Evolutionary conservation across 2,797 vertebrate species (phyloP), one percentile per base, ranked within the genome.

Genomic region (Saxicola maurus): DNA sequence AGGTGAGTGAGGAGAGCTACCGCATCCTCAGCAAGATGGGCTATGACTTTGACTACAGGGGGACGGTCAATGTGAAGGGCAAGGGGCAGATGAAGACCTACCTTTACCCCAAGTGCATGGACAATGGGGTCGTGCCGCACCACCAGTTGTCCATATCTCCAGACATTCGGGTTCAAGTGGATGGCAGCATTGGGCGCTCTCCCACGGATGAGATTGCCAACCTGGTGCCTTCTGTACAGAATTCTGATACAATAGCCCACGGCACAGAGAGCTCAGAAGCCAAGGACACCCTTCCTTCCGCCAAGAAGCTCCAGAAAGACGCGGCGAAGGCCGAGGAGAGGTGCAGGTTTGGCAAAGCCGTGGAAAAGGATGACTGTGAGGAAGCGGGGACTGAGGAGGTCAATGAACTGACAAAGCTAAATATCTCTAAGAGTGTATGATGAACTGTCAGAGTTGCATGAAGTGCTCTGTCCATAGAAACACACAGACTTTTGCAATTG

Each of bases 41-140:
- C 46, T 98, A 99, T 16, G 97, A 98, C 93, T 99, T 99, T 77
- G 99, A 99, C 97, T 99, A 99, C 83, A 97, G 99, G 68, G 99
- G 99, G 90, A 99, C 99, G 0, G 99, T 99, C 94, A 99, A 99
- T 21, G 99, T 99, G 59, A 99, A 99, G 95, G 99, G 99, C 35
- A 99, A 99, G 83, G 99, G 99, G 78, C 98, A 99, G 96, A 99
- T 99, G 99, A 99, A 99, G 98, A 99, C 99, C 96, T 99, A 98
- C 96, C 98, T 99, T 13, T 99, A 98, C 95, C 99, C 99, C 30
- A 98, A 98, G 94, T 98, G 98, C 96, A 97, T 94, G 55, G 98
- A 99, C 97, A 98, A 97, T 1, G 98, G 98, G 17, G 96, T 98
- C 0, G 98, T 99, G 87, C 99, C 99, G 0, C 98, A 99, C 92